Base-by-base conservation (phyloP, 2,888 invertebrate genomes). In the Pheosia tremula region DNA sequence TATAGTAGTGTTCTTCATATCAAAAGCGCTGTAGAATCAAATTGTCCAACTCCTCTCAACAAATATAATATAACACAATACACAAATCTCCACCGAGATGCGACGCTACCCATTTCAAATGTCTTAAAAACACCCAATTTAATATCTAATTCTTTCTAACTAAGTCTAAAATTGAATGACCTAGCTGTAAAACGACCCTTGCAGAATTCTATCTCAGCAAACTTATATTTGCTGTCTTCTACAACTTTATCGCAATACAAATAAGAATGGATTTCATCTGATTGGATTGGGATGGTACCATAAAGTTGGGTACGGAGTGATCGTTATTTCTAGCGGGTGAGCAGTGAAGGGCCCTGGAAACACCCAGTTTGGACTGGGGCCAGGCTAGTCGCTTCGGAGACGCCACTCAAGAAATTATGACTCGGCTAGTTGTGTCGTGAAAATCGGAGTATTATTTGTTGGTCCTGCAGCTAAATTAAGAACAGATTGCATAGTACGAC, bases 271-370 rank as follows among this genome's bases (percentile, higher is more conserved):
- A 64, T 71, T 63, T 75, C 53, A 66, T 62, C 38, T 57, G 56
- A 37, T 11, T 63, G 43, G 13, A 45, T 59, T 67, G 55, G 56
- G 61, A 56, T 41, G 52, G 56, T 57, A 47, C 58, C 61, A 58
- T 53, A 53, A 72, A 77, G 77, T 77, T 68, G 74, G 2, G 24
- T 24, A 24, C 24, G 68, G 72, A 82, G 83, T 69, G 83, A 77
- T 85, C 84, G 85, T 84, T 85, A 83, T 81, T 83, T 80, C 82
- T 83, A 76, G 78, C 75, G 79, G 79, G 80, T 78, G 80, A 82
- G 79, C 78, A 75, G 67, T 78, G 79, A 73, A 85, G 85, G 67
- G 76, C 72, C 24, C 79, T 81, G 76, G 77, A 79, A 77, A 78
- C 79, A 75, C 73, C 78, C 72, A 74, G 80, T 74, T 81, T 81